These are phyloP conservation scores for Lamprologus ornatipinnis DNA, from an alignment of 2,113 vertebrate species.

Conservation along the genomic window DNA sequence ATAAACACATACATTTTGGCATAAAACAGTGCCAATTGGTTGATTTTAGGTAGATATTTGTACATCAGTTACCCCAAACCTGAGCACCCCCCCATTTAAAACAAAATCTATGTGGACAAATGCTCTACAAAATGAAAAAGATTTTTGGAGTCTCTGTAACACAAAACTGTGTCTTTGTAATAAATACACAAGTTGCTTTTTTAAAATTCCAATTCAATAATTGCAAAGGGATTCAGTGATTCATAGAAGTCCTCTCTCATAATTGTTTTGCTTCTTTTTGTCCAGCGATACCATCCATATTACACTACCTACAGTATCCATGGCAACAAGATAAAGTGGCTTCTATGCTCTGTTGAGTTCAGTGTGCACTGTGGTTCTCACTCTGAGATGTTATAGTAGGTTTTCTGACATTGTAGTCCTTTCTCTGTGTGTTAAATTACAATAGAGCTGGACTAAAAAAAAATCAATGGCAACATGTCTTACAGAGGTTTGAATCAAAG, in stretches of 20 bases:
- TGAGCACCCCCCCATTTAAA: not conserved
- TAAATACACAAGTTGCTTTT: not conserved
- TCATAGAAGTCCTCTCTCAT: not conserved
- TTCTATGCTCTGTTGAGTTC: not conserved
- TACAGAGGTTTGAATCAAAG: not conserved
- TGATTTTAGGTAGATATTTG: not conserved
- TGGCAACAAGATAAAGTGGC: not conserved
- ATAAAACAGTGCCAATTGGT: not conserved
- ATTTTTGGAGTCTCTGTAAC: not conserved
- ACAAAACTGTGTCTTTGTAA: not conserved
- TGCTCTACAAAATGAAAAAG: no score
- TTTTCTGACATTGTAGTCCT: not conserved
- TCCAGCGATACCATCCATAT: not conserved
- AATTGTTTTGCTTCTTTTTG: not conserved
- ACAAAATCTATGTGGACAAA: no score
- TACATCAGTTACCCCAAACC: not conserved
- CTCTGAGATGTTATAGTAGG: not conserved
- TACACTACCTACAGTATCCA: not conserved
- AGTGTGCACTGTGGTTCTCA: not conserved
- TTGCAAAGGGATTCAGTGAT: not conserved
- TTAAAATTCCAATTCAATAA: not conserved
- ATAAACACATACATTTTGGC: not conserved
- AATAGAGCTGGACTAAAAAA: not conserved
- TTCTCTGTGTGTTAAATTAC: not conserved
- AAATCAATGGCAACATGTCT: not conserved